phyloP scores from a whole-genome alignment of 2,113 vertebrate genomes.

The Geococcyx californianus region DNA sequence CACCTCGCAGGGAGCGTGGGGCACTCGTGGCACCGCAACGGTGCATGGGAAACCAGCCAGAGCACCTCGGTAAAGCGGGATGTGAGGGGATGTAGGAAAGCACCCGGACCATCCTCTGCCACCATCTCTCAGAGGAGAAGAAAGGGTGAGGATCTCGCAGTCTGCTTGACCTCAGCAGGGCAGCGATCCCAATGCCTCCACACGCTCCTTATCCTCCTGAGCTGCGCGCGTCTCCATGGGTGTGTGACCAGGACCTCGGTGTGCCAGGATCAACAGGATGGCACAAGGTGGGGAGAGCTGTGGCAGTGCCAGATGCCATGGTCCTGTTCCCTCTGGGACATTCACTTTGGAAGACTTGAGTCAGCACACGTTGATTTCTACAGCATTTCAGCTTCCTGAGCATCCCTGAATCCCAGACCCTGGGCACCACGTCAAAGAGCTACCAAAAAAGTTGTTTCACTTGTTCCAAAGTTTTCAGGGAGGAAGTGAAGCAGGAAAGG shows the following conservation, averaged over 20 bases:
- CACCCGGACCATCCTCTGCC: neutral
- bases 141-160: neutral
- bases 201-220: rapidly evolving
- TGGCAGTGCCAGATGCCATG: rapidly evolving
- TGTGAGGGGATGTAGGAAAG: rapidly evolving
- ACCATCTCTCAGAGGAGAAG: neutral
- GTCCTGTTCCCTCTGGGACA: neutral
- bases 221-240: neutral
- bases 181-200: rapidly evolving
- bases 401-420: neutral
- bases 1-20: rapidly evolving
- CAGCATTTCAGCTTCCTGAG: neutral
- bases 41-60: neutral
- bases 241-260: neutral
- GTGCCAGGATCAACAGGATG: neutral
- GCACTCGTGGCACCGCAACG: rapidly evolving
- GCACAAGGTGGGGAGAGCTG: rapidly evolving
- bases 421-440: rapidly evolving
- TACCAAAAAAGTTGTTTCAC: no score
- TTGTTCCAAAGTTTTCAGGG: neutral
- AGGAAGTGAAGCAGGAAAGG: neutral
- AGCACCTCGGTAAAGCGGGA: rapidly evolving
- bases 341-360: neutral
- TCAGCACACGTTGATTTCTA: neutral
- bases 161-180: rapidly evolving